These are phyloP conservation scores for Danaus plexippus DNA, from an alignment of 1,140 invertebrate species.

Conservation along the genomic window DNA sequence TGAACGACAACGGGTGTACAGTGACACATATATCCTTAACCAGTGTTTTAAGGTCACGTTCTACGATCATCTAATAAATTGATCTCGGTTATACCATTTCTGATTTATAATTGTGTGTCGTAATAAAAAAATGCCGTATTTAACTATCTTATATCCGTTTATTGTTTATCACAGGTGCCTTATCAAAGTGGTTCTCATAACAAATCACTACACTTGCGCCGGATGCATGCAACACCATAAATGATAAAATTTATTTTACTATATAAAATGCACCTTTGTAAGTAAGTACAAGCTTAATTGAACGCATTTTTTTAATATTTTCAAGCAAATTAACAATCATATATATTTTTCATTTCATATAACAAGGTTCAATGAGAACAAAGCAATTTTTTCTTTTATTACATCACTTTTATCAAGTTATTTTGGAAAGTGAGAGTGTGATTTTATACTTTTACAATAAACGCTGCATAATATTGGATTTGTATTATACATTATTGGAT, in stretches of 20 bases:
- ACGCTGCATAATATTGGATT: not conserved
- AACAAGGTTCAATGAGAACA: no score
- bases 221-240: not conserved
- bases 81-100: no score
- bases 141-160: constrained; percentile 13
- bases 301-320: not conserved
- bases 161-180: constrained; percentile 16
- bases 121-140: no score
- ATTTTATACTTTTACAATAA: not conserved
- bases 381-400: no score
- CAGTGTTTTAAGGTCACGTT: no score
- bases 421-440: not conserved
- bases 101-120: no score
- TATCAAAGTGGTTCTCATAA: constrained; percentile 14
- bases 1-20: no score
- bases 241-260: not conserved
- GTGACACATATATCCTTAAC: no score
- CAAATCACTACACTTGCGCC: constrained; percentile 11
- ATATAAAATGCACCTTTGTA: not conserved
- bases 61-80: no score
- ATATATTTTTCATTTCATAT: not conserved
- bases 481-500: constrained; percentile 5
- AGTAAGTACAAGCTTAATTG: not conserved
- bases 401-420: no score
- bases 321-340: not conserved